phyloP scores from a whole-genome alignment of 2,797 vertebrate genomes.

The Silurus lanzhouensis region DNA sequence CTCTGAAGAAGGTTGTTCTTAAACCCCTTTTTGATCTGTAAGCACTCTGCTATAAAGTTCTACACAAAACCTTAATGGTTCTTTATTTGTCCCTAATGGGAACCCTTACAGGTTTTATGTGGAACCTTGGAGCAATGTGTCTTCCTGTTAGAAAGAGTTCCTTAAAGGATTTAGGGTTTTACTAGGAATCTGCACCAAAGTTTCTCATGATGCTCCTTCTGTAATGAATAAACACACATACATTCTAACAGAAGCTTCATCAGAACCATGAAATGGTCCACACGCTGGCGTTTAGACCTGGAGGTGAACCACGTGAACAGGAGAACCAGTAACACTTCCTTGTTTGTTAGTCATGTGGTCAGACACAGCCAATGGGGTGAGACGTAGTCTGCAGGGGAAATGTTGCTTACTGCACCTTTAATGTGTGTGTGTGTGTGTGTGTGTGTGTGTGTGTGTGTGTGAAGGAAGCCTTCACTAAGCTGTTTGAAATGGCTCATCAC shows the following conservation, averaged over 20 bases:
- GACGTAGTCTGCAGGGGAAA: background rate
- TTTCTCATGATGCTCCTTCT: background rate
- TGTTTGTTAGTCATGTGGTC: background rate
- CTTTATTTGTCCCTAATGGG: background rate
- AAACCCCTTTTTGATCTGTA: too few species aligned
- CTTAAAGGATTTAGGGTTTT: background rate
- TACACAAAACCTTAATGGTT: background rate
- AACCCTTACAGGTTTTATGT: background rate
- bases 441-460: slow-evolving; percentile 9
- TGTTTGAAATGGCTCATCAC: background rate
- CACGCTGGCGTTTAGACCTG: background rate
- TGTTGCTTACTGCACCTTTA: slow-evolving; percentile 15
- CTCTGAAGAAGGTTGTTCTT: too few species aligned
- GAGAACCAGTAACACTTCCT: background rate
- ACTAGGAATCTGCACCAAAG: background rate
- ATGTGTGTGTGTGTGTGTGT: background rate
- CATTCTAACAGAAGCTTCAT: background rate
- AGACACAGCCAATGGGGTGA: background rate
- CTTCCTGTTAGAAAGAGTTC: background rate
- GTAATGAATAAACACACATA: background rate
- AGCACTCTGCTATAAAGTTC: background rate
- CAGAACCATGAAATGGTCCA: background rate
- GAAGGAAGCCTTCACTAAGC: slow-evolving; percentile 9
- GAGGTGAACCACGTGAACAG: background rate
- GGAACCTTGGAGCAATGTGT: background rate